Evolutionary conservation across 2,113 vertebrate species (phyloP), one percentile per base, ranked within the genome.

Genomic region (Solea solea): DNA sequence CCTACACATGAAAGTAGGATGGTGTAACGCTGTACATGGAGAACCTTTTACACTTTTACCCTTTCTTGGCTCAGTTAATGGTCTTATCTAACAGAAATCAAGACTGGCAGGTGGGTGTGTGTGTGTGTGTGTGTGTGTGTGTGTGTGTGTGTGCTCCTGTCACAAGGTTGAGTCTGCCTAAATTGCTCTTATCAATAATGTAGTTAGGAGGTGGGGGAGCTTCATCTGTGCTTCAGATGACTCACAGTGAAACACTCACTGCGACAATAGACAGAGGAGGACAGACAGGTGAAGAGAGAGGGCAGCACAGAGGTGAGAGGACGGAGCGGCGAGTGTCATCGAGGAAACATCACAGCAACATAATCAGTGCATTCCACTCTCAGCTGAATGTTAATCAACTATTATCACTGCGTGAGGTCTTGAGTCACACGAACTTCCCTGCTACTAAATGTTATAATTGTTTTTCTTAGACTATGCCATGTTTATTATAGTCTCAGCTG

Each of bases 161-260:
- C 65, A 81, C 62, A 15, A 80, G 72, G 78, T 66, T 54, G 81
- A 72, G 60, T 78, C 77, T 83, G 69, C 79, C 79, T 72, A 56
- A 74, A 65, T 70, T 49, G 76, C 73, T 82, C 64, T 72, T 76
- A 85, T 86, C 81, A 88, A 89, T 84, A 89, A 88, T 87, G 83
- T 74, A 86, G 64, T 21, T 52, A 68, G 58, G 15, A 50, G 25
- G 69, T 13, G 34, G 40, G 12, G n/a, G 72, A 16, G 73, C 74
- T 40, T 78, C 41, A 49, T 76, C 60, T 72, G 64, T 79, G 77
- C 83, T 70, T 82, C 41, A 46, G 76, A 76, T 82, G 82, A 88
- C 65, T 86, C 79, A 85, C 44, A 14, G 60, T 64, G 72, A 74
- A 68, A 55, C 21, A 3, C 9, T 55, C 21, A 3, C 10, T 55